Base-by-base conservation (phyloP, 2,797 vertebrate species). In the Nothura maculosa region DNA sequence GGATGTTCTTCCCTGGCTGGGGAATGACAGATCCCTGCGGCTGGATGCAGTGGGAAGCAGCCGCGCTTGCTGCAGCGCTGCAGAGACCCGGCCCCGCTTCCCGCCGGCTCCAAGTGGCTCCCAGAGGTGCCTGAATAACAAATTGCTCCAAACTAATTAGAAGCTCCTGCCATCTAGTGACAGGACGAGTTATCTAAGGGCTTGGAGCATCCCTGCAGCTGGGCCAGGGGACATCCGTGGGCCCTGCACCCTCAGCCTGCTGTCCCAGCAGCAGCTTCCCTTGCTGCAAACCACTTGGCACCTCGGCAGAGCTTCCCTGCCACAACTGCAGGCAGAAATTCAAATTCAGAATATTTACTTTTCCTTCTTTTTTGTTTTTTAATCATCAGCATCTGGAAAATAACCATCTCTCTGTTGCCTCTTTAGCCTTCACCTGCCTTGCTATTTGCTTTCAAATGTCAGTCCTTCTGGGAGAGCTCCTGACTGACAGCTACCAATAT, bases 81-180 rank as follows among this genome's bases (percentile, higher is more conserved):
- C 22, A 12, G 21, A 24, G 48, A 24, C 13, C 48, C 48, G 10
- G 12, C 48, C 13, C 48, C 24, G 43, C 52, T 80, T 63, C 12
- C 45, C 42, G 42, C 42, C 42, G 42, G 42, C 15, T 18, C 42
- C 42, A 18, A 16, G 42, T 17, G 17, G 43, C 52, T 80, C 67
- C 12, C 45, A 36, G 57, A 87, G 40, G 43, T 84, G 58, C 32
- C 81, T 54, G 85, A 89, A 73, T 30, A 77, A 27, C 67, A 88
- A 63, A 84, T 74, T 52, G n/a, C 57, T 36, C 38, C 38, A 57
- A 61, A 95, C 89, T 95, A 87, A 94, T 95, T 96, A 94, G 87
- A 96, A 92, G 34, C 89, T 52, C 89, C 84, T 96, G 96, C 94
- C 90, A 96, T 87, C 95, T 95, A 93, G 94, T 94, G 94, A 79